Evolutionary conservation across 2,797 vertebrate genomes (phyloP).

Genomic region (Danio choprae): DNA sequence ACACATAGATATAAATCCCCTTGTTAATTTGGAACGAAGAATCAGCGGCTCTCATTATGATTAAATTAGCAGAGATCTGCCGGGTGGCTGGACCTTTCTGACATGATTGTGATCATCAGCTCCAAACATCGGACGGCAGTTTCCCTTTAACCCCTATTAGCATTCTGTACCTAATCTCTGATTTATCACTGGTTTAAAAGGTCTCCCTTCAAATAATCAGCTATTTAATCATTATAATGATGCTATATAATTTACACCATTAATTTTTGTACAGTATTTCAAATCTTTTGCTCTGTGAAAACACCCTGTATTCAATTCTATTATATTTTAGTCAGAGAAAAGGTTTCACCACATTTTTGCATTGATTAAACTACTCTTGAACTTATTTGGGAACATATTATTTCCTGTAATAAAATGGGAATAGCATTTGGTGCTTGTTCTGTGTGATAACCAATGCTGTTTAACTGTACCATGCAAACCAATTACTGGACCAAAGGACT

Average conservation of each 20-base stretch:
- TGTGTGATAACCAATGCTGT: not conserved
- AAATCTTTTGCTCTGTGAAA: slow-evolving; percentile 3
- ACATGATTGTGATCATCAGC: slow-evolving; percentile 46
- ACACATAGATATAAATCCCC: slow-evolving; percentile 55
- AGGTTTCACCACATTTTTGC: not conserved
- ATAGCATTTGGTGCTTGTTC: not conserved
- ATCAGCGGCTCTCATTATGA: slow-evolving; percentile 55
- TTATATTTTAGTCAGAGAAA: not conserved
- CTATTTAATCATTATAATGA: slow-evolving; percentile 37
- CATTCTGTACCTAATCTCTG: slow-evolving; percentile 39
- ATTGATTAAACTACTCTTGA: not conserved
- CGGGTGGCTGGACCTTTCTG: slow-evolving; percentile 31
- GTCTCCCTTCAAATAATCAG: slow-evolving; percentile 30
- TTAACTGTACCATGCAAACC: not conserved
- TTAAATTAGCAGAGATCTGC: slow-evolving; percentile 51
- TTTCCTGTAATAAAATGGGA: not conserved
- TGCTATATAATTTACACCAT: slow-evolving; percentile 3
- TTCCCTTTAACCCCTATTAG: slow-evolving; percentile 58
- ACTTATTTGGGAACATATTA: not conserved
- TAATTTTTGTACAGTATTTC: not conserved
- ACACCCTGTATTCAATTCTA: not conserved
- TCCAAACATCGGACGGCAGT: slow-evolving; percentile 17
- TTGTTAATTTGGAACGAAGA: slow-evolving; percentile 54
- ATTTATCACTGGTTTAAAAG: slow-evolving; percentile 36
- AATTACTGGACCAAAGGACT: slow-evolving; percentile 20